Base-by-base conservation (phyloP, 1,140 invertebrate species). In the Mylabris phalerata region DNA sequence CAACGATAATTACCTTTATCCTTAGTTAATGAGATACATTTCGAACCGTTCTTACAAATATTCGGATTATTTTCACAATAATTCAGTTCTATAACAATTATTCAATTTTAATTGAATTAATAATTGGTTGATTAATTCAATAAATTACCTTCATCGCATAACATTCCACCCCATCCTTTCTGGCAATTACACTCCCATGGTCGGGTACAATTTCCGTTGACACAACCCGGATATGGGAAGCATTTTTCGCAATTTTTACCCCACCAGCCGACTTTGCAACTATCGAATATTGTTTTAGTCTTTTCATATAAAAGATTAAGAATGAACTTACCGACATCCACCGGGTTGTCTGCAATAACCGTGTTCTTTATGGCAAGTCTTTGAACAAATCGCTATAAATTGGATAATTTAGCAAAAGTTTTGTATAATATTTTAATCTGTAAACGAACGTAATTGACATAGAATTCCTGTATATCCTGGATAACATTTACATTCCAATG, bases 161-260 rank as follows among this genome's bases (percentile, higher is more conserved):
- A 81, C 78, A 92, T 88, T 48, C 90, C 91, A 13, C 90, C 88
- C 90, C 90, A 93, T 46, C 91, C 90, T 0, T 84, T 80, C 60
- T 86, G 79, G 71, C 92, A 94, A 66, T 85, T 84, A 71, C 92
- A 94, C 69, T 93, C 89, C 90, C 90, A 93, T n/a, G 90, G 90
- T 26, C 84, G 79, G 67, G 83, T 86, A 71, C 92, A 95, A 41
- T 82, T 79, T 10, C 92, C 92, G 72, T 93, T 85, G 39, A 85
- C 83, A 68, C 91, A 94, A 44, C 90, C 91, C 0, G 91, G 90
- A 74, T 94, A 93, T 0, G 84, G 79, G 57, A 87, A 86, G 72
- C 92, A 95, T 71, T 89, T 82, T 44, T 87, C 82, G 70, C 92
- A 95, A 61, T 86, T 84, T 2, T 79, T 72, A 2, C 92, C 92